Percentiles rank a stretch among this genome's conserved stretches.
Conservation (phyloP, 2,113 vertebrate species). For the Lophotis ruficrista region DNA sequence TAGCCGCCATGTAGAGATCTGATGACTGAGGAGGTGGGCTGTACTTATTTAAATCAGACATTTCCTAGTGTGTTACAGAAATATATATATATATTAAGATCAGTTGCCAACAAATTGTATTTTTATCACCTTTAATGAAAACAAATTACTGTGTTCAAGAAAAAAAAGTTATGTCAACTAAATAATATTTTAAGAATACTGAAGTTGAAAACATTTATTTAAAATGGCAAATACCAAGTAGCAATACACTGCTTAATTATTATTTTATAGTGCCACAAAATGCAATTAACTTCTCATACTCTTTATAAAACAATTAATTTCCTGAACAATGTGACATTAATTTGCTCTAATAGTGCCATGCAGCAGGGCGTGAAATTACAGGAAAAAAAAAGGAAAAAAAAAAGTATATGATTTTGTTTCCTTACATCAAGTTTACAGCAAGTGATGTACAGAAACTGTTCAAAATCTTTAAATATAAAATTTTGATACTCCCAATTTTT, state of each 20-base stretch:
- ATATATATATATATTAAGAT: not conserved
- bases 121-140: not conserved
- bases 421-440: not conserved
- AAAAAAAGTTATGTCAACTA: not conserved
- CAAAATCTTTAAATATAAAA: not conserved
- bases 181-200: not conserved
- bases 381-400: not conserved
- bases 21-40: constrained; percentile 94
- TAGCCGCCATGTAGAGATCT: constrained; percentile 96
- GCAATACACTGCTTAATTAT: not conserved
- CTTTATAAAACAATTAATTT: not conserved
- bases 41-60: constrained; percentile 99
- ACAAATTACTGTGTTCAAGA: not conserved
- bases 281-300: not conserved
- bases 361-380: not conserved
- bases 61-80: constrained; percentile 83
- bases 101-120: not conserved
- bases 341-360: not conserved
- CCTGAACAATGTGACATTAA: not conserved
- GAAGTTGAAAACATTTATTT: not conserved
- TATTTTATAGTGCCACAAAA: not conserved
- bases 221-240: not conserved
- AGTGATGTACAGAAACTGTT: not conserved
- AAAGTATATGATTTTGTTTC: not conserved
- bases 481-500: not conserved